These are phyloP conservation scores for Orthosia gracilis DNA, from an alignment of 2,888 invertebrate species.

Conservation along the genomic window DNA sequence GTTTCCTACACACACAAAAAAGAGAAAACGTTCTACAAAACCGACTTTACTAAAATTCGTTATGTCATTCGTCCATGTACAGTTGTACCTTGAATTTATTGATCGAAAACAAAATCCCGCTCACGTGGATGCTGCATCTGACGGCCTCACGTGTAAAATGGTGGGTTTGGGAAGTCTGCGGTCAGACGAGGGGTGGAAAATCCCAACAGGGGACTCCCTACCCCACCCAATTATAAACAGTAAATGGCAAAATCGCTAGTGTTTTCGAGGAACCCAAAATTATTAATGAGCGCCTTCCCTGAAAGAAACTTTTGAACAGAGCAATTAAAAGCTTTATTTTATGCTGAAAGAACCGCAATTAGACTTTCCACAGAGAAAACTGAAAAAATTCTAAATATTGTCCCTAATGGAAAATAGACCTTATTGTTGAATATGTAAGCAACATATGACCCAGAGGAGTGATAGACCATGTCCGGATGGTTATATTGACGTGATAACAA, in stretches of 20 bases:
- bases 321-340: slow-evolving; percentile 17
- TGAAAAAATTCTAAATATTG: slow-evolving; percentile 3
- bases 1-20: too few relatives aligned
- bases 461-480: slow-evolving; percentile 52
- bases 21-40: not conserved
- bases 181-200: slow-evolving; percentile 6
- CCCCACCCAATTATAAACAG: slow-evolving; percentile 11
- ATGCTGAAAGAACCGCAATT: slow-evolving; percentile 22
- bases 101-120: slow-evolving; percentile 67
- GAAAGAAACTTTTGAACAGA: not conserved
- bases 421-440: slow-evolving; percentile 38
- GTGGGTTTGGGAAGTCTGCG: slow-evolving; percentile 13
- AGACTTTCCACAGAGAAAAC: not conserved
- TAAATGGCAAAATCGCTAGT: slow-evolving; percentile 4
- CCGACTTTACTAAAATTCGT: not conserved
- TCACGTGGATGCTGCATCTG: slow-evolving; percentile 66
- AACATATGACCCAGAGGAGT: slow-evolving; percentile 58
- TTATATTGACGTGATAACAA: slow-evolving; percentile 72
- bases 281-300: not conserved
- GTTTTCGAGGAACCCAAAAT: not conserved
- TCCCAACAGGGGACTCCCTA: not conserved
- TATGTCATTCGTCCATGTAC: not conserved
- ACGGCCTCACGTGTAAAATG: slow-evolving; percentile 51
- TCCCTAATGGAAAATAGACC: slow-evolving; percentile 48
- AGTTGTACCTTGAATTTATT: slow-evolving; percentile 69